phyloP scores from a whole-genome alignment of 2,888 invertebrate genomes.

The Pollenia angustigena region DNA sequence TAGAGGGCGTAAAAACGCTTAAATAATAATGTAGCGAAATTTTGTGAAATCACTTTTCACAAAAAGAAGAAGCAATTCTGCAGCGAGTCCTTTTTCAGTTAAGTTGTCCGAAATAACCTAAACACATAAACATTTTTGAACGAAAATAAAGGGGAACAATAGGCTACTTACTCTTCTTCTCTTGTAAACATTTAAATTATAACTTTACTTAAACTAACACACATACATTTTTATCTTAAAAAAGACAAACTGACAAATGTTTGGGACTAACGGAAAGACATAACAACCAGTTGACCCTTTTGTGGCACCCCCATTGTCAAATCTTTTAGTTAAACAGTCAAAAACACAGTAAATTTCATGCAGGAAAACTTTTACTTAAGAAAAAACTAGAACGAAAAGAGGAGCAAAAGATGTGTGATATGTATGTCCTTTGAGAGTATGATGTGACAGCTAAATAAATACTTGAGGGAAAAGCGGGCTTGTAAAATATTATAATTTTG shows the following conservation, averaged over 20 bases:
- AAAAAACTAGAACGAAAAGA: background rate
- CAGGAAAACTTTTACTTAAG: background rate
- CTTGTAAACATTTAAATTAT: no score
- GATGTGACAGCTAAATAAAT: slow-evolving; percentile 51
- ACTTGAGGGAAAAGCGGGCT: background rate
- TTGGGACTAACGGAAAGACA: no score
- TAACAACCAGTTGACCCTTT: slow-evolving; percentile 17
- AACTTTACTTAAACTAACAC: no score
- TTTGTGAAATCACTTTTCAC: background rate
- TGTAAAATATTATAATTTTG: background rate
- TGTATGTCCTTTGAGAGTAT: slow-evolving; percentile 43
- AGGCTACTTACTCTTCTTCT: background rate
- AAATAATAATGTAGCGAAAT: background rate
- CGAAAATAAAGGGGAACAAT: slow-evolving; percentile 12
- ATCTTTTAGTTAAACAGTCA: slow-evolving; percentile 24
- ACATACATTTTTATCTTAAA: no score
- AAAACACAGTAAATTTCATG: no score
- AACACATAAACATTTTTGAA: background rate
- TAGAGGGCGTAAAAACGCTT: background rate
- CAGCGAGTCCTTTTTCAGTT: background rate
- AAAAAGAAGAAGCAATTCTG: background rate
- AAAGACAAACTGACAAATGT: no score
- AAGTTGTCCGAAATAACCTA: background rate
- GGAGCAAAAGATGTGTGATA: background rate
- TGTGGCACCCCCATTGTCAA: slow-evolving; percentile 39